A percentile compares a stretch with the other conserved stretches of the same genome.
phyloP scores from a whole-genome alignment of 2,888 invertebrate genomes.

The Philonicus albiceps region DNA sequence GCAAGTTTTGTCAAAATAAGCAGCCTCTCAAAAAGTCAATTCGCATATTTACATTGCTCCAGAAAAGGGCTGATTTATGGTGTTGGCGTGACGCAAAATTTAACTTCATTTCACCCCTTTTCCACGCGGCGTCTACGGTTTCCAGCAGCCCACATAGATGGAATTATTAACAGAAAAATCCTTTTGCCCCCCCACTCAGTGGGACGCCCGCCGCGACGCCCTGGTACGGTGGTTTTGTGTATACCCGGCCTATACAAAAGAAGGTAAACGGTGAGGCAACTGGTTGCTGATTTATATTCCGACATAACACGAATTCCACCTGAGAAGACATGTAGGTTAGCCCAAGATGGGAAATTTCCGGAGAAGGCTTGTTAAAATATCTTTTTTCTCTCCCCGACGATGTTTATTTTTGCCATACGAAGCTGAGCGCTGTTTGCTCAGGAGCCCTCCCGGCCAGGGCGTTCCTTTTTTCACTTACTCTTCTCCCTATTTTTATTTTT shows the following conservation, averaged over 20 bases:
- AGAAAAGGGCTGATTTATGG: slow-evolving; percentile 21
- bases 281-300: slow-evolving; percentile 38
- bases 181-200: background rate
- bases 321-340: slow-evolving; percentile 36
- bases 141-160: background rate
- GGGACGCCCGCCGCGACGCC: background rate
- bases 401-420: background rate
- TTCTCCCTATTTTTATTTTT: background rate
- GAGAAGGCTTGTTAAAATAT: slow-evolving; percentile 30
- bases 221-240: background rate
- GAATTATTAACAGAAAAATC: slow-evolving; percentile 30
- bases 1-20: slow-evolving; percentile 22
- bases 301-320: slow-evolving; percentile 38
- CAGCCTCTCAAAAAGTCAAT: slow-evolving; percentile 22
- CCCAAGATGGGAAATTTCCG: slow-evolving; percentile 36
- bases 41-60: slow-evolving; percentile 31
- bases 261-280: slow-evolving; percentile 19
- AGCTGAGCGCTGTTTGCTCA: background rate
- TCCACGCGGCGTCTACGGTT: background rate
- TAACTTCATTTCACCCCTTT: slow-evolving; percentile 36
- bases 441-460: background rate
- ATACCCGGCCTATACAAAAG: background rate
- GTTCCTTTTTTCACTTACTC: slow-evolving; percentile 1
- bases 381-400: slow-evolving; percentile 12
- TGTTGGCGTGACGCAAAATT: slow-evolving; percentile 33